These are phyloP conservation scores for Gobio occitaniae DNA, from an alignment of 2,797 vertebrate genomes.

Conservation along the genomic window DNA sequence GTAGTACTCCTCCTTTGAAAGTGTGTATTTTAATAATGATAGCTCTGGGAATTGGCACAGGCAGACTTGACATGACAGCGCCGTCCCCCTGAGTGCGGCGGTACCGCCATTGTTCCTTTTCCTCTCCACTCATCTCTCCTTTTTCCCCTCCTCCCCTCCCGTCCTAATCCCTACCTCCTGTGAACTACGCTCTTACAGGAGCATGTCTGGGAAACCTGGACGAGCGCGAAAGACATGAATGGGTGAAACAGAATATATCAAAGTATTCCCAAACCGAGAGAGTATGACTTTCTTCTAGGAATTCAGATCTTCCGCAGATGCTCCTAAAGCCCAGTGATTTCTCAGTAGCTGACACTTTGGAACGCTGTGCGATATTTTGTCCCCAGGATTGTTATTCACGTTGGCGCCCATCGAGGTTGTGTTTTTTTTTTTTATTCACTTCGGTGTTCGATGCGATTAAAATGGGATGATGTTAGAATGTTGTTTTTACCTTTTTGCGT, in stretches of 20 bases:
- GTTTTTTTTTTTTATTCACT: neutral
- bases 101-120: slow-evolving; percentile 77
- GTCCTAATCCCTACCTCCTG: slow-evolving; percentile 77
- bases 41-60: slow-evolving; percentile 80
- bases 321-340: slow-evolving; percentile 36
- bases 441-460: neutral
- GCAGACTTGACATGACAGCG: slow-evolving; percentile 70
- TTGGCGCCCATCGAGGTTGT: neutral
- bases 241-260: slow-evolving; percentile 59
- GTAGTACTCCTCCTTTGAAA: slow-evolving; percentile 78
- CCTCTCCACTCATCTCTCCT: slow-evolving; percentile 69
- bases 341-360: slow-evolving; percentile 32
- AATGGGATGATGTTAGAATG: neutral
- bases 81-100: slow-evolving; percentile 66
- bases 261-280: slow-evolving; percentile 60
- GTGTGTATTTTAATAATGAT: slow-evolving; percentile 87
- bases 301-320: slow-evolving; percentile 46
- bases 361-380: slow-evolving; percentile 32
- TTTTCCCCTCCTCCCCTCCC: slow-evolving; percentile 69
- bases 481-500: slow-evolving; percentile 13
- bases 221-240: slow-evolving; percentile 60
- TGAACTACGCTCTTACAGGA: slow-evolving; percentile 61
- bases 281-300: slow-evolving; percentile 20
- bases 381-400: neutral
- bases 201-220: slow-evolving; percentile 75